Conservation (phyloP, 1,140 invertebrate species). For the Calosoma granatense region DNA sequence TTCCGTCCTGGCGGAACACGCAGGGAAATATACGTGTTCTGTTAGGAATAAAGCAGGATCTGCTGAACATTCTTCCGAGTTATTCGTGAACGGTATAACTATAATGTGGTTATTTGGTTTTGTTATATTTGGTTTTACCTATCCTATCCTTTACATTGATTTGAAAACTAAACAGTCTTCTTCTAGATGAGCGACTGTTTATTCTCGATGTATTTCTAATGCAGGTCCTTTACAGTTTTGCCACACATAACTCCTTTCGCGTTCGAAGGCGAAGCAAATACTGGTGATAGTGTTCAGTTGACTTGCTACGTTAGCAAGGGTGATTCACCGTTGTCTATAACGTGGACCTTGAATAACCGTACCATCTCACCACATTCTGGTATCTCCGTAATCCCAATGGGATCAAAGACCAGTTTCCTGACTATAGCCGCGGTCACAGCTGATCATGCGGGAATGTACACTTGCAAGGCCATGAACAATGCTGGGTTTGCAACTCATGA, state of each 20-base stretch:
- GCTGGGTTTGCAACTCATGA: conserved; percentile 58
- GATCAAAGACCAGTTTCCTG: conserved; percentile 54
- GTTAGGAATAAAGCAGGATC: conserved; percentile 54
- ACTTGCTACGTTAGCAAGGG: conserved; percentile 46
- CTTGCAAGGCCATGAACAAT: conserved; percentile 40
- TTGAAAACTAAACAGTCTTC: too few relatives aligned
- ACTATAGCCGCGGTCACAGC: conserved; percentile 58
- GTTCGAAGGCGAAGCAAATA: conserved; percentile 45
- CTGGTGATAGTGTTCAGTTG: conserved; percentile 52
- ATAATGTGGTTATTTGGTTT: too few relatives aligned
- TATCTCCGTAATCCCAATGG: conserved; percentile 43
- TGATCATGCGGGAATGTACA: conserved; percentile 61
- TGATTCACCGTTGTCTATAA: conserved; percentile 35
- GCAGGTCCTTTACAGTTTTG: conserved; percentile 42
- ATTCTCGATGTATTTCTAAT: not conserved
- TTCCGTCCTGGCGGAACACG: conserved; percentile 53
- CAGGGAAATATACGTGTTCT: conserved; percentile 63
- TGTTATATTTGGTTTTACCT: not conserved
- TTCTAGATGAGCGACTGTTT: too few relatives aligned
- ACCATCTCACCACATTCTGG: conserved; percentile 34
- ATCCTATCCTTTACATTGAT: too few relatives aligned
- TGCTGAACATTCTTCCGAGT: conserved; percentile 35
- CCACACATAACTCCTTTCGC: conserved; percentile 63
- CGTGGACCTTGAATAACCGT: conserved; percentile 36
- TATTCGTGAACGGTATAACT: conserved; percentile 53